Percentiles rank a stretch among this genome's conserved stretches.
These are phyloP conservation scores for Micronycteris hirsuta DNA, from an alignment of 2,113 vertebrate species.

Conservation along the genomic window DNA sequence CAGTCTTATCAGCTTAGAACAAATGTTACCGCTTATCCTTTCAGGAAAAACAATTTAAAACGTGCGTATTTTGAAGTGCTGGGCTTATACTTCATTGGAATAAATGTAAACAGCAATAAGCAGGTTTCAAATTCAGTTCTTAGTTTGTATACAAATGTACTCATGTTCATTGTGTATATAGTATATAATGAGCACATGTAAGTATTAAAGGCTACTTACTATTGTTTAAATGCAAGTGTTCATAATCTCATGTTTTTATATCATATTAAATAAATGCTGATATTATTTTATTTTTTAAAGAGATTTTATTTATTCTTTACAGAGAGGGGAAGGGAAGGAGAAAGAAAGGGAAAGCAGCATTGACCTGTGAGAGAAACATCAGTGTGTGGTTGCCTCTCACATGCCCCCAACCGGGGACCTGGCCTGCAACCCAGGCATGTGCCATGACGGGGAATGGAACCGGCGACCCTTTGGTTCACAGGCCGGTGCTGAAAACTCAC, in stretches of 20 bases:
- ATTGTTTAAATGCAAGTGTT: slow-evolving; percentile 92
- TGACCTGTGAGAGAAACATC: no score
- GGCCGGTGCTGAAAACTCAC: no score
- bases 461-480: no score
- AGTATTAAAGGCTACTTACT: slow-evolving; percentile 88
- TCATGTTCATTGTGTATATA: slow-evolving; percentile 94
- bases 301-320: no score
- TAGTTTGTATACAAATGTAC: slow-evolving; percentile 95
- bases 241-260: slow-evolving; percentile 97
- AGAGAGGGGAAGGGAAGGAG: no score
- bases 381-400: no score
- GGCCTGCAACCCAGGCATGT: no score
- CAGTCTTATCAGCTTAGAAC: slow-evolving; percentile 82
- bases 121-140: slow-evolving; percentile 85
- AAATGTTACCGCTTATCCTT: slow-evolving; percentile 84
- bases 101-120: slow-evolving; percentile 91
- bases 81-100: slow-evolving; percentile 78
- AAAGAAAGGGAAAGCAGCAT: no score
- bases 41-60: slow-evolving; percentile 74
- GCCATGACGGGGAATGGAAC: no score
- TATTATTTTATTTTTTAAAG: slow-evolving; percentile 75
- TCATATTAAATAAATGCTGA: slow-evolving; percentile 99
- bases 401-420: no score
- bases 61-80: slow-evolving; percentile 86
- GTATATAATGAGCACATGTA: slow-evolving; percentile 89